phyloP scores from a whole-genome alignment of 64 coral and sea anemone species.

The Porites australiensis region DNA sequence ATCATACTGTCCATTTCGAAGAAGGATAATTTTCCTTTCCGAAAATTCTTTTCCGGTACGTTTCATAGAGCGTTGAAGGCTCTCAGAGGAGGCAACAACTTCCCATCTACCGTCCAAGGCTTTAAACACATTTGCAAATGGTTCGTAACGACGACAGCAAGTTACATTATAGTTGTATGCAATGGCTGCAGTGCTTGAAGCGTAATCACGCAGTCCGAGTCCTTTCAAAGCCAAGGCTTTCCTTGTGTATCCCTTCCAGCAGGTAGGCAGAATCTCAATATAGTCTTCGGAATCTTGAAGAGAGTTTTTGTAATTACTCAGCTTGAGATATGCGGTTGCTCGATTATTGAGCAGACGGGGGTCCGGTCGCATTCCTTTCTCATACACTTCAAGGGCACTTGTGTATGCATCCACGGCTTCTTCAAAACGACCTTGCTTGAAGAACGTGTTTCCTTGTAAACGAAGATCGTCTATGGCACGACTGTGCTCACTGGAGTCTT shows the following conservation, averaged over 20 bases:
- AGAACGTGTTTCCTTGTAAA: not conserved
- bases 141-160: not conserved
- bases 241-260: constrained; percentile 65
- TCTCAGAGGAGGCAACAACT: not conserved
- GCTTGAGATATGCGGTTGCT: constrained; percentile 52
- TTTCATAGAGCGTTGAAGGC: not conserved
- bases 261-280: constrained; percentile 12
- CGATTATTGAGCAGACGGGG: constrained; percentile 34
- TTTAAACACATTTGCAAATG: not conserved
- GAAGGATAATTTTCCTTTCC: not conserved
- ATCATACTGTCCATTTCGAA: not conserved
- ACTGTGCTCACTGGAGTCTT: too few relatives aligned
- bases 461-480: not conserved
- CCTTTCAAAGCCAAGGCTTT: constrained; percentile 49
- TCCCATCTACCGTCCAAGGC: constrained; percentile 1
- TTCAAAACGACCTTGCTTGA: not conserved
- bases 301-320: constrained; percentile 16
- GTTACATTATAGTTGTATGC: not conserved
- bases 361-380: not conserved
- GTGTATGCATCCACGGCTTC: constrained; percentile 45
- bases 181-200: constrained; percentile 38
- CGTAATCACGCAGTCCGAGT: not conserved
- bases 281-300: constrained; percentile 47
- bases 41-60: not conserved
- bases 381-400: not conserved